Base-by-base conservation (phyloP, 1,140 invertebrate genomes). In the Penaeus chinensis region DNA sequence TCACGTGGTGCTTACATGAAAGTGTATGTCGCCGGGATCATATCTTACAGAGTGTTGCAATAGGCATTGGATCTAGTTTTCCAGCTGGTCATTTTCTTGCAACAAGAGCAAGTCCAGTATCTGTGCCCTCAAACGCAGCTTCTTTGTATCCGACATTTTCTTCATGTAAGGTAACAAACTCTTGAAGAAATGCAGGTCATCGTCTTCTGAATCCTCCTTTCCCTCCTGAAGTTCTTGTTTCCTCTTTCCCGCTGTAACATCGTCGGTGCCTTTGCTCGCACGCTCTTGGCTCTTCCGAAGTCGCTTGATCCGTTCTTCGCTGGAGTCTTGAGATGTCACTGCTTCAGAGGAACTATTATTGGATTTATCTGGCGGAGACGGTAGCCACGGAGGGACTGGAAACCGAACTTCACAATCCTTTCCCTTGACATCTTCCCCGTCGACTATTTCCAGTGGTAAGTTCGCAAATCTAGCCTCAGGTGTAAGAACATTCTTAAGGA, bases 131-230 rank as follows among this genome's bases (percentile, higher is more conserved):
- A 71, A 8, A 19, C 20, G 66, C 1, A 71, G 66, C 32, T 32
- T 71, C 32, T 20, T 71, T 2, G 0, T 71, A 22, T 0, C 13
- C 10, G 66, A 16, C 66, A 71, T 10, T 1, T 20, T 13, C 66
- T 71, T 71, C 66, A 71, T 18, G 18, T 71, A 13, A 19, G 66
- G 66, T 2, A 32, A 2, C 7, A 71, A 11, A 22, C 66, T 71
- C 32, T 71, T 71, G 66, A 71, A 71, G 20, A 71, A 71, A 22
- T 71, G 66, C 18, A 71, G 11, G 18, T 71, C 66, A n/a, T 69
- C 66, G 0, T 71, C 16, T 71, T 71, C 66, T 22, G 20, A 1
- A 22, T 19, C 66, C 16, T 71, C 32, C 3, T 71, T 10, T 16
- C 0, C 66, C 66, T 71, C 66, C 1, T 13, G 2, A 19, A 19